phyloP scores from a whole-genome alignment of 2,113 vertebrate species.

The Cephalopholis sonnerati region DNA sequence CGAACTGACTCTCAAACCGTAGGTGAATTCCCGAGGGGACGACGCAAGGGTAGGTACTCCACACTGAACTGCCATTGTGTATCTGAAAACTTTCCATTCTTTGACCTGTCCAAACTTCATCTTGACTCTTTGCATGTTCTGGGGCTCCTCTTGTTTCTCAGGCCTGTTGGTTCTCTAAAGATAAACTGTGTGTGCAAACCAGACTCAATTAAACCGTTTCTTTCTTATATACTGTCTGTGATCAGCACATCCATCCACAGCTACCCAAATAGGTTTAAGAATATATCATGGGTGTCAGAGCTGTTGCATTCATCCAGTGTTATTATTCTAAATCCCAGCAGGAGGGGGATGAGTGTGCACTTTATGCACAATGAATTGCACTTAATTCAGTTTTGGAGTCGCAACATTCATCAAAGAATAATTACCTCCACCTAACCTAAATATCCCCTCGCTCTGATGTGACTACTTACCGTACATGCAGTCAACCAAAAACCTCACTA shows the following conservation, averaged over 20 bases:
- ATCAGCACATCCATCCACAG: conserved; percentile 2
- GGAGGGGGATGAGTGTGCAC: conserved; percentile 28
- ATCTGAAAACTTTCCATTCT: conserved; percentile 62
- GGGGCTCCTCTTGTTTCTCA: conserved; percentile 22
- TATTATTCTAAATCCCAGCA: conserved; percentile 39
- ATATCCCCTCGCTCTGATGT: conserved; percentile 16
- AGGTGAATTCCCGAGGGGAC: conserved; percentile 96
- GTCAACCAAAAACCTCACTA: conserved; percentile 31
- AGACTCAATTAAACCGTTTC: conserved; percentile 13
- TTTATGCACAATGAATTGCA: conserved; percentile 29
- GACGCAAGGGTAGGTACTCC: conserved; percentile 97
- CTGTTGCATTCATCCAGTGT: conserved; percentile 48
- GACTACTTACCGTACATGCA: neutral
- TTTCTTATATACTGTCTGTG: neutral
- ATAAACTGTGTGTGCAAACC: conserved; percentile 1
- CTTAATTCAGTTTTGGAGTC: conserved; percentile 1
- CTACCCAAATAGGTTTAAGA: conserved; percentile 12
- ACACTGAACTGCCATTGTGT: conserved; percentile 76
- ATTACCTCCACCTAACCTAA: conserved; percentile 8
- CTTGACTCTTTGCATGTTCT: conserved; percentile 67
- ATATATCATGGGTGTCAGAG: conserved; percentile 33
- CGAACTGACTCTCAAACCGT: conserved; percentile 99
- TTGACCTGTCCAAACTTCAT: conserved; percentile 63
- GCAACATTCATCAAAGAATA: conserved; percentile 33
- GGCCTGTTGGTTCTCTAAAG: conserved; percentile 16